Base-by-base conservation (phyloP, 2,888 invertebrate species). In the Anthophora plumipes region DNA sequence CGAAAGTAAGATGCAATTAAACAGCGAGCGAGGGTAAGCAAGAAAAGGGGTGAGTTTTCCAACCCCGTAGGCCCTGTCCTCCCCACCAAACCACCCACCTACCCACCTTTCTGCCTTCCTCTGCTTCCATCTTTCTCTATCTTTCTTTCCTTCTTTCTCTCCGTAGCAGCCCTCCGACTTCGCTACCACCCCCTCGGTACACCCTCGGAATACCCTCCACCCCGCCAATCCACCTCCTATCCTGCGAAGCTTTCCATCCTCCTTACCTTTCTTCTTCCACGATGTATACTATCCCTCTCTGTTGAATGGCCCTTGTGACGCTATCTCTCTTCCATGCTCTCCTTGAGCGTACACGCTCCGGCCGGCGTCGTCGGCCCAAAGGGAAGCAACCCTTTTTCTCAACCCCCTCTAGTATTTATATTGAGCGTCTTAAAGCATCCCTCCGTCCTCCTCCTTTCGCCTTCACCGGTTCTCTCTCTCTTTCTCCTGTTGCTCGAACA, bases 1-100 rank as follows among this genome's bases (percentile, higher is more conserved):
- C 93, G 93, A 93, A 93, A 93, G 93, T 93, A 93, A 93, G 93
- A 93, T 93, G 93, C 93, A 93, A 93, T 93, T 93, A 93, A 93
- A 93, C 93, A 93, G 93, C 92, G 92, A 90, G 86, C 92, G 92
- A 92, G 93, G 92, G 93, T 93, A 93, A 92, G 93, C 92, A 93
- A 93, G 92, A 93, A 93, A 93, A 93, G 93, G 93, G 93, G 93
- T 93, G 93, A 93, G 93, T 92, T 92, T 93, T 92, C 92, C 92
- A 92, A 90, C 90, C 89, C 88, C 89, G 85, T 88, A 89, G 88
- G 89, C 89, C 75, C 81, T 85, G 78, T 80, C 77, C 77, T 69
- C 69, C 80, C 69, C 73, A 54, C 68, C 66, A 69, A 14, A 31
- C 70, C 68, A 25, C 50, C 69, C 66, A 64, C 76, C 68, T 60